Evolutionary conservation across 2,888 invertebrate species (phyloP).

Genomic region (Euplagia quadripunctaria): DNA sequence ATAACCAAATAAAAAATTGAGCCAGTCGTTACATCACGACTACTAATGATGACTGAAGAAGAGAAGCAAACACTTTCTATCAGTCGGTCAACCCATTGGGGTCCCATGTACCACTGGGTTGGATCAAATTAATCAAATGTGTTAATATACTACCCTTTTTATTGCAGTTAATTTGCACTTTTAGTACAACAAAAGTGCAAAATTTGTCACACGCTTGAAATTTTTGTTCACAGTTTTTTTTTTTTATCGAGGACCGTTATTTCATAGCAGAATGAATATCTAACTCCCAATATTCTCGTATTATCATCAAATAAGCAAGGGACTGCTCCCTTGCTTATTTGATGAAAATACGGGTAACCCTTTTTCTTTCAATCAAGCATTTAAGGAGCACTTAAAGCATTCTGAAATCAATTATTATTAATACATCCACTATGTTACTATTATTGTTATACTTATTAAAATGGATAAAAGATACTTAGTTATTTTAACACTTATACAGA

Average conservation of each 20-base stretch:
- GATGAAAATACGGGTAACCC: background rate
- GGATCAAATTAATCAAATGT: background rate
- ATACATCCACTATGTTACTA: background rate
- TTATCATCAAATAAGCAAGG: conserved; percentile 10
- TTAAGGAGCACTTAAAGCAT: background rate
- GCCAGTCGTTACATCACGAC: background rate
- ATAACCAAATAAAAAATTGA: background rate
- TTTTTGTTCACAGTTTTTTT: background rate
- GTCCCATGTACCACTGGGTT: background rate
- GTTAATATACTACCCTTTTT: background rate
- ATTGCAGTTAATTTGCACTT: background rate
- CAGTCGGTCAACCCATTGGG: background rate
- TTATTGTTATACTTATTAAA: background rate
- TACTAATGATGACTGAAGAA: background rate
- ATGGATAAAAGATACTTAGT: background rate
- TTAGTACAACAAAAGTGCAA: background rate
- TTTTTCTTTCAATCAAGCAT: conserved; percentile 5
- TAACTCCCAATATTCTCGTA: conserved; percentile 1
- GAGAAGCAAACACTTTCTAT: background rate
- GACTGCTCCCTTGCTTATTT: too few relatives aligned
- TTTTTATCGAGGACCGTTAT: background rate
- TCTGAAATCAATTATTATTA: conserved; percentile 3
- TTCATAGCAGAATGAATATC: conserved; percentile 5
- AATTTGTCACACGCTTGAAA: background rate
- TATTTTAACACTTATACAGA: background rate